Evolutionary conservation across 2,888 invertebrate genomes (phyloP), one percentile per base, ranked within the genome.

Genomic region (Tenthredo notha): DNA sequence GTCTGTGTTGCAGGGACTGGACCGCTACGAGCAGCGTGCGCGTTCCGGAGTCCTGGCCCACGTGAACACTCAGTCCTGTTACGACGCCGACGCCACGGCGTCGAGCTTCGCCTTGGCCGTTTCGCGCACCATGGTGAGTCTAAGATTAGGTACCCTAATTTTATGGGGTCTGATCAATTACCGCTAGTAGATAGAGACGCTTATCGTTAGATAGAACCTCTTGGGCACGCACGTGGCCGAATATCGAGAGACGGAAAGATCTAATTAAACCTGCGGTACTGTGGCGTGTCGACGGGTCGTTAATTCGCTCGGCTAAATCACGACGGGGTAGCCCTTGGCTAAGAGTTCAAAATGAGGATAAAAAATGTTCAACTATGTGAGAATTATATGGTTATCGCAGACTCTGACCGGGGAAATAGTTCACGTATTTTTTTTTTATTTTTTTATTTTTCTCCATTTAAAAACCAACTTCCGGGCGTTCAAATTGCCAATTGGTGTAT

Each of bases 31-130:
- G 92, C 91, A 93, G 92, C 89, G 92, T 92, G 85, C 93, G 93
- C 90, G 92, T 93, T 88, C 93, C 92, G 91, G 93, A 93, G 89
- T 93, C 93, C 89, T 93, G 93, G 93, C 92, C 93, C 87, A 93
- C 93, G 93, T 93, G 93, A 93, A 92, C 92, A 89, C 89, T 65
- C 43, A 21, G 70, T 50, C 83, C 90, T 90, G 90, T 89, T 88
- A 89, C 88, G 88, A 90, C 90, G 90, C 89, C 90, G 88, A 89
- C 89, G 90, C 89, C 90, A 88, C 90, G 91, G 91, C 91, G 91
- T 92, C 92, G 90, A 89, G 89, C 90, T 90, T 80, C 61, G 61
- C 90, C 90, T 92, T 91, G 90, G 90, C 90, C 90, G 91, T 92
- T 89, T 91, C 90, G 91, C 91, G 91, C 90, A 90, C 90, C 89